A percentile compares a stretch with the other conserved stretches of the same genome.
Evolutionary conservation across 2,113 vertebrate genomes (phyloP).

Genomic region (Phaethon lepturus): DNA sequence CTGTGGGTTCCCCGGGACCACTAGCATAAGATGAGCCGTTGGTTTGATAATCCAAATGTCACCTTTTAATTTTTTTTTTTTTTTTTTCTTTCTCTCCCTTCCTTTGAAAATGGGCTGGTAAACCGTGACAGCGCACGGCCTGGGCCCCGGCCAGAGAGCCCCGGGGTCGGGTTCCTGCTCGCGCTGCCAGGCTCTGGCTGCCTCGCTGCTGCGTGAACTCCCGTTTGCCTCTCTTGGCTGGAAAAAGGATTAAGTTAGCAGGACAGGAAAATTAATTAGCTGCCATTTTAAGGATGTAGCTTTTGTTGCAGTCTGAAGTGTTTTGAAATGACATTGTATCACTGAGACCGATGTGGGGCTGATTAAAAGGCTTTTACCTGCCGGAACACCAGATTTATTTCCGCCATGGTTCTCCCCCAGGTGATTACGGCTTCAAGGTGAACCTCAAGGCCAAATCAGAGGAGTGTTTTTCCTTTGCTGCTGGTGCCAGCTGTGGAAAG

Average conservation of each 20-base stretch:
- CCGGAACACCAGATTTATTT: not conserved
- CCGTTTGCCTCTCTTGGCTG: conserved; percentile 54
- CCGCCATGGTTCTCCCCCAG: not conserved
- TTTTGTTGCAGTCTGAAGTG: not conserved
- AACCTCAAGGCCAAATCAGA: conserved; percentile 13
- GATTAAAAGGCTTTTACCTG: not conserved
- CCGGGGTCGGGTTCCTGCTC: conserved; percentile 6
- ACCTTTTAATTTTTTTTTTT: not conserved
- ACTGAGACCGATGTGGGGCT: not conserved
- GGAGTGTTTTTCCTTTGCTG: not conserved
- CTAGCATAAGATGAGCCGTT: not conserved
- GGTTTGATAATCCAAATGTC: not conserved
- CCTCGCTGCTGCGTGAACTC: not conserved
- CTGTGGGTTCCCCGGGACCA: not conserved
- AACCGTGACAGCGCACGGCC: not conserved
- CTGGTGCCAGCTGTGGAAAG: not conserved
- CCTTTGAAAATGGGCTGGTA: not conserved
- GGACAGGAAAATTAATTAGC: conserved; percentile 53
- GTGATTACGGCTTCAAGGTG: conserved; percentile 10
- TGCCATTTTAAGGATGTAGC: conserved; percentile 49
- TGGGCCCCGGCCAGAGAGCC: not conserved
- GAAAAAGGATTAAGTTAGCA: conserved; percentile 43
- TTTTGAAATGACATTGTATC: conserved; percentile 12
- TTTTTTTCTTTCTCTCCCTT: not conserved
- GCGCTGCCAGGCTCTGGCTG: not conserved